Conservation (phyloP, 92 coral and sea anemone genomes). For the Zoanthus sansibaricus region DNA sequence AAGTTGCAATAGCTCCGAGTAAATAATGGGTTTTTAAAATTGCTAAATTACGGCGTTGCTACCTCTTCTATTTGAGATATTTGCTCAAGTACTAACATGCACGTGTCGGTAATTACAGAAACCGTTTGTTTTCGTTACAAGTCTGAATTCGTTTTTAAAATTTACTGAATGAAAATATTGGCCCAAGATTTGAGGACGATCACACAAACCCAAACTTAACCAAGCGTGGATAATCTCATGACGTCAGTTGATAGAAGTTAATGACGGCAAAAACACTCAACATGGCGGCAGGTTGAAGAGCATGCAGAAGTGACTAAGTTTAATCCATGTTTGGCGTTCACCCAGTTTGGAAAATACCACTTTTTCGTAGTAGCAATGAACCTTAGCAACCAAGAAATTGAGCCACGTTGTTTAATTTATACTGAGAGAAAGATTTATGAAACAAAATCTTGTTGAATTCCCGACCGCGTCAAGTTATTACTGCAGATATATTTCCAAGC, state of each 20-base stretch:
- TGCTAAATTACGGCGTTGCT: too few relatives aligned
- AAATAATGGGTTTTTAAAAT: too few relatives aligned
- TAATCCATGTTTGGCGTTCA: neutral
- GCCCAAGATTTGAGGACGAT: neutral
- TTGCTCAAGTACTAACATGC: neutral
- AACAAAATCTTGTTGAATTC: neutral
- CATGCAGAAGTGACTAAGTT: neutral
- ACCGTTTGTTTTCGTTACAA: neutral
- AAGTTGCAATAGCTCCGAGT: too few relatives aligned
- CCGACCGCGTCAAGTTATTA: constrained; percentile 2
- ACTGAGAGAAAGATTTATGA: constrained; percentile 12
- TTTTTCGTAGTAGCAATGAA: neutral
- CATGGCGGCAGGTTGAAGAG: constrained; percentile 24
- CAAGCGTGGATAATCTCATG: constrained; percentile 36
- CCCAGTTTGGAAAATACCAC: neutral
- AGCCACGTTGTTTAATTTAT: neutral
- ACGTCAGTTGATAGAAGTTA: constrained; percentile 29
- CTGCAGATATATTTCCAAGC: constrained; percentile 1
- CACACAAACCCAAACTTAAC: neutral
- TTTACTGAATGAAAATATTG: neutral
- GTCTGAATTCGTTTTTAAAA: neutral
- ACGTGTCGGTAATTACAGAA: neutral
- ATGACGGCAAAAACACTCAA: constrained; percentile 36
- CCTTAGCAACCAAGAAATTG: constrained; percentile 18
- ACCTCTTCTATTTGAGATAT: neutral